phyloP scores from a whole-genome alignment of 2,113 vertebrate species.

The Oreocharis arfaki region DNA sequence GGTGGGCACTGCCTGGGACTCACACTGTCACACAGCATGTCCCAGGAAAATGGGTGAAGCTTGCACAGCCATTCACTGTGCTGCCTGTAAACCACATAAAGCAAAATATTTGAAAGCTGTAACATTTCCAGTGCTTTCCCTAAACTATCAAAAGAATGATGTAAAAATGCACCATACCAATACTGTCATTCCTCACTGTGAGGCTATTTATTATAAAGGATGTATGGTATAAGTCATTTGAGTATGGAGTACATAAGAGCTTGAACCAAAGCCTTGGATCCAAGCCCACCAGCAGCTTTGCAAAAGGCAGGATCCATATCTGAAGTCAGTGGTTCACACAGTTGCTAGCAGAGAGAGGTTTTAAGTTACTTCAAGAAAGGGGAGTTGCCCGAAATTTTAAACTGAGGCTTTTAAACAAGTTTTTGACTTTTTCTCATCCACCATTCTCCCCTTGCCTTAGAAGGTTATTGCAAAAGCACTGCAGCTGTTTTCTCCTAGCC shows the following conservation, averaged over 20 bases:
- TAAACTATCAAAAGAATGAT: not conserved
- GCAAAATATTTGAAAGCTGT: not conserved
- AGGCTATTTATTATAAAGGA: not conserved
- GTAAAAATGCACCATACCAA: not conserved
- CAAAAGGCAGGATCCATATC: not conserved
- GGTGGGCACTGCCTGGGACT: not conserved
- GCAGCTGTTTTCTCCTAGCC: not conserved
- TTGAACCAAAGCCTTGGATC: slow-evolving; percentile 13
- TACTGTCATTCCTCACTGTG: not conserved
- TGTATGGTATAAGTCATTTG: not conserved
- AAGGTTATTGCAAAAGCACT: not conserved
- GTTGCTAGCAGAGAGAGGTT: not conserved
- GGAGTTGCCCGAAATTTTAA: not conserved
- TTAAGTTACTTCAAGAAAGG: not conserved
- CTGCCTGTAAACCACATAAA: not conserved
- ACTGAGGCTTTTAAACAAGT: not conserved
- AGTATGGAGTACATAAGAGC: not conserved
- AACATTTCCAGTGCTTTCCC: not conserved
- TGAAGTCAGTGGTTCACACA: not conserved
- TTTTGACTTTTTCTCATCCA: not conserved
- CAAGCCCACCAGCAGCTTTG: slow-evolving; percentile 5
- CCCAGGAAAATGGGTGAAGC: not conserved
- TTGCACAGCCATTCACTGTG: not conserved
- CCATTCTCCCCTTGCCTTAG: not conserved
- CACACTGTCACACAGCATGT: not conserved